phyloP scores from a whole-genome alignment of 2,113 vertebrate genomes.

The Zosterops borbonicus region DNA sequence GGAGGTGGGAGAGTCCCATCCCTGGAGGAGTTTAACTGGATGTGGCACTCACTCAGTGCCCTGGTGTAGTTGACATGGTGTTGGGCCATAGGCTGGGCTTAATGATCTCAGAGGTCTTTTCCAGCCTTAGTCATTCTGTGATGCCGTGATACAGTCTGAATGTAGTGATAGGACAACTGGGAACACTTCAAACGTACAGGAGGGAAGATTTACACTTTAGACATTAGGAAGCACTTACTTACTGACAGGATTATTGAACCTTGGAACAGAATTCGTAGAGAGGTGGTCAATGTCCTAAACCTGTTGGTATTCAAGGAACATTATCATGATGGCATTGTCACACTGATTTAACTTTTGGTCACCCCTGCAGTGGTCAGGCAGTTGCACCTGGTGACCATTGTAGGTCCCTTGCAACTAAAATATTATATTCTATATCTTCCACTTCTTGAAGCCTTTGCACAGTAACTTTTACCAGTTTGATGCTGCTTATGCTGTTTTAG shows the following conservation, averaged over 20 bases:
- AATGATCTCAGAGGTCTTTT: background rate
- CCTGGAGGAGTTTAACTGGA: no score
- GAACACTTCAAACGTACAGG: fast-evolving
- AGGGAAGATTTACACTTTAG: background rate
- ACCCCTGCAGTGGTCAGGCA: background rate
- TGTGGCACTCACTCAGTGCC: no score
- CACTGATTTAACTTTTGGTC: background rate
- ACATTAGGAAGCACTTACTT: background rate
- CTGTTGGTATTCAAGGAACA: background rate
- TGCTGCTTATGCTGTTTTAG: background rate
- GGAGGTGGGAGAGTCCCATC: background rate
- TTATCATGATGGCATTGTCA: background rate
- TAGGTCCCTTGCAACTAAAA: background rate
- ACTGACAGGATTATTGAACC: background rate
- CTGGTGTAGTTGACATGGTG: fast-evolving
- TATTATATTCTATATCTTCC: background rate
- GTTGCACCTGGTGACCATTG: background rate
- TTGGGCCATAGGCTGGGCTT: background rate
- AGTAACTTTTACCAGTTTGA: background rate
- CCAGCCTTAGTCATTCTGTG: background rate
- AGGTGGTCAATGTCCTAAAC: background rate
- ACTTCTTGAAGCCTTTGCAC: fast-evolving
- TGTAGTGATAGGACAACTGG: fast-evolving
- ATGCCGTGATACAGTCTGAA: background rate
- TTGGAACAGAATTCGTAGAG: background rate